These are phyloP conservation scores for Rhabditoides inermis DNA, from an alignment of 2,888 invertebrate genomes.

Conservation along the genomic window DNA sequence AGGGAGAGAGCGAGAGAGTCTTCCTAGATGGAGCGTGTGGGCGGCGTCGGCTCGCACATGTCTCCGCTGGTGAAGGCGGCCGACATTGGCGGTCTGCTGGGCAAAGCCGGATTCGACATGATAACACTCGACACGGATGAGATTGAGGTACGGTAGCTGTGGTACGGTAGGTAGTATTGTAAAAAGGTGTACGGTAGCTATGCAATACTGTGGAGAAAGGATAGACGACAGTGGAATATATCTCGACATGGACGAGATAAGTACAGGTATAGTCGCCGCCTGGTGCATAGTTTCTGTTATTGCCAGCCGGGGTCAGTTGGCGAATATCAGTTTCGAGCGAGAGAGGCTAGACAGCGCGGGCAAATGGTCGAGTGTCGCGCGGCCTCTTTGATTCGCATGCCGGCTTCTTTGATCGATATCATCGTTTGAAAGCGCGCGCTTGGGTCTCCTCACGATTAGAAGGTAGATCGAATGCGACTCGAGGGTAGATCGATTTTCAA, in stretches of 20 bases:
- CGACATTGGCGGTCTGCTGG: constrained; percentile 79
- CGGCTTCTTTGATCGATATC: no score
- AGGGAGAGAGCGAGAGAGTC: not conserved
- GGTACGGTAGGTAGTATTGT: not conserved
- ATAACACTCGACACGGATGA: constrained; percentile 71
- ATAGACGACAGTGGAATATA: no score
- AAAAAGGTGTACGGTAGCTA: not conserved
- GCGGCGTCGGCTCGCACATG: constrained; percentile 56
- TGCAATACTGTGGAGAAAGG: no score
- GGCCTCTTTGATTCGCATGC: no score
- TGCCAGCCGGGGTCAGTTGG: no score
- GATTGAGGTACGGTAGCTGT: constrained; percentile 64
- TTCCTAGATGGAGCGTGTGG: constrained; percentile 65
- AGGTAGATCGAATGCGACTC: not conserved
- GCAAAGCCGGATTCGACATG: constrained; percentile 60
- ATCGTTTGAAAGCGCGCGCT: no score
- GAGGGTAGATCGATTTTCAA: not conserved
- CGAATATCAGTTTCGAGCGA: no score
- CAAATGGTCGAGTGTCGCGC: no score
- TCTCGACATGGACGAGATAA: not conserved
- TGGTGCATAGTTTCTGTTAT: no score
- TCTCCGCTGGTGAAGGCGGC: constrained; percentile 49
- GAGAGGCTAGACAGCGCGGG: no score
- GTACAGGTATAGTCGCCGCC: no score
- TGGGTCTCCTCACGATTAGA: no score